A percentile compares a stretch with the other conserved stretches of the same genome.
These are phyloP conservation scores for Acanthisitta chloris DNA, from an alignment of 2,113 vertebrate genomes.

Conservation along the genomic window DNA sequence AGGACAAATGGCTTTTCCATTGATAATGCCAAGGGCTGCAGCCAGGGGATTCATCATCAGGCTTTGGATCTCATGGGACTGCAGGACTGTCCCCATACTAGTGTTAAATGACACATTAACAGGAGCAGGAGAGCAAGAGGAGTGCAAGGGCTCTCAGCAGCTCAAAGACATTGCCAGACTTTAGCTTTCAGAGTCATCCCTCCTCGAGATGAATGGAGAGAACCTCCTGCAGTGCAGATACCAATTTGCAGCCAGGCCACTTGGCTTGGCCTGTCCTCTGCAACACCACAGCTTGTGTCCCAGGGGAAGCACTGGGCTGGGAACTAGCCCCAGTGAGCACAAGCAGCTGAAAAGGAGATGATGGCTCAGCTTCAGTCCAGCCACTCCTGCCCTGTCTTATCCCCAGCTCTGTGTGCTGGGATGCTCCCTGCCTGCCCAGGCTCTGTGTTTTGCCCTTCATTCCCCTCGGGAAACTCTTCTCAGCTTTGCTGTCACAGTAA, in stretches of 20 bases:
- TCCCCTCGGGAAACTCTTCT: neutral
- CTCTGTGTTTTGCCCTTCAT: neutral
- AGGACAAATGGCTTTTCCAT: constrained; percentile 40
- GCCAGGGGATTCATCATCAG: neutral
- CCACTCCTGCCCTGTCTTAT: neutral
- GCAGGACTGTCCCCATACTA: neutral
- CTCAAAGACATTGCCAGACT: neutral
- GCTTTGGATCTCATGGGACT: neutral
- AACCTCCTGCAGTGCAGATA: neutral
- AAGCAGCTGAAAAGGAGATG: neutral
- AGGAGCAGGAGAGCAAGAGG: neutral
- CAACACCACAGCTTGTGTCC: neutral
- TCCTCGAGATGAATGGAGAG: neutral
- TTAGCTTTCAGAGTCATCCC: neutral
- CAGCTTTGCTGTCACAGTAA: neutral
- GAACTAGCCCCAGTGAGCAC: neutral
- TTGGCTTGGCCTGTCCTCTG: neutral
- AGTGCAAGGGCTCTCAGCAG: neutral
- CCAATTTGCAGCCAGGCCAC: neutral
- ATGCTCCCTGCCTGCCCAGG: neutral
- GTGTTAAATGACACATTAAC: neutral
- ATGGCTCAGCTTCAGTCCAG: neutral
- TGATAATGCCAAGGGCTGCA: neutral
- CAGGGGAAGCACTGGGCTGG: neutral
- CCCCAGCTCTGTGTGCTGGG: neutral